Conservation (phyloP, 2,113 vertebrate species). For the Solea senegalensis region DNA sequence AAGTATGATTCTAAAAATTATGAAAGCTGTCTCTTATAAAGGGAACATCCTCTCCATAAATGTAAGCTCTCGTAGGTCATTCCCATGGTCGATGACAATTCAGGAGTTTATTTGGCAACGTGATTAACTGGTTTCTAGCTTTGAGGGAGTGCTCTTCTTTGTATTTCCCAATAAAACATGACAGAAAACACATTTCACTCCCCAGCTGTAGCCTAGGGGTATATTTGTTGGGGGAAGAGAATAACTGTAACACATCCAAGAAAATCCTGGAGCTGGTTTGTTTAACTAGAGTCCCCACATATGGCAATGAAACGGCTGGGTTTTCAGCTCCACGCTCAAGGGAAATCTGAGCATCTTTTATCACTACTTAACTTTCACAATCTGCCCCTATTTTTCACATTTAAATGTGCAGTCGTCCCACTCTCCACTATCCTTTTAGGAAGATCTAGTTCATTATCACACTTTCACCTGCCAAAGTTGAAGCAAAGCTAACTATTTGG, state of each 20-base stretch:
- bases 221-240: constrained; percentile 13
- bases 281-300: constrained; percentile 15
- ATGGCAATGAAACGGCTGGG: constrained; percentile 16
- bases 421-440: neutral
- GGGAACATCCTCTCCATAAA: constrained; percentile 12
- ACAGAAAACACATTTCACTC: constrained; percentile 22
- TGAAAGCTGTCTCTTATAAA: constrained; percentile 26
- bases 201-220: constrained; percentile 10
- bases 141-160: constrained; percentile 19
- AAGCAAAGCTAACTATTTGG: neutral
- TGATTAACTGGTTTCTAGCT: constrained; percentile 43
- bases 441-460: neutral
- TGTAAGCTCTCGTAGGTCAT: constrained; percentile 23
- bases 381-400: constrained; percentile 2
- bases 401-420: neutral
- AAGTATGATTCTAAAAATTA: constrained; percentile 17
- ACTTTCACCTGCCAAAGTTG: neutral
- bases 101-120: constrained; percentile 24
- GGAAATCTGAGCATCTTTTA: constrained; percentile 17
- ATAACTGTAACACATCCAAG: constrained; percentile 18
- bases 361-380: neutral
- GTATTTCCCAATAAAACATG: constrained; percentile 34
- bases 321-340: constrained; percentile 22
- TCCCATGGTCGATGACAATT: constrained; percentile 13
- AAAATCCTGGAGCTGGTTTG: constrained; percentile 38